These are phyloP conservation scores for Rhynchophorus ferrugineus DNA, from an alignment of 1,140 invertebrate genomes.

Conservation along the genomic window DNA sequence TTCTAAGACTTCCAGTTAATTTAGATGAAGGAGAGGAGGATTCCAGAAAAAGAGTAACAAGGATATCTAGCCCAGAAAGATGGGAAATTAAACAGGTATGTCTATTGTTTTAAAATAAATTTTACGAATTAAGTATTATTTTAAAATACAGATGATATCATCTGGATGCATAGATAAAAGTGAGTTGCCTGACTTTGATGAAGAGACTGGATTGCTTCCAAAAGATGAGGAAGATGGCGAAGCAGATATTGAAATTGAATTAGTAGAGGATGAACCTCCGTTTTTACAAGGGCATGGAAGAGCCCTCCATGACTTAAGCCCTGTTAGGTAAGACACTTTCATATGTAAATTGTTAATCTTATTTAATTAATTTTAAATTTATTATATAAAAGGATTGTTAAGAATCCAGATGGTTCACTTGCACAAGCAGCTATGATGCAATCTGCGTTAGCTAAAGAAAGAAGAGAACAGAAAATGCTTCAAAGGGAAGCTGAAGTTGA, in stretches of 20 bases:
- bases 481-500: slow-evolving; percentile 88
- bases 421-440: slow-evolving; percentile 99
- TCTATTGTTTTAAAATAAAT: slow-evolving; percentile 29
- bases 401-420: slow-evolving; percentile 97
- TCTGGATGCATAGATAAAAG: slow-evolving; percentile 78
- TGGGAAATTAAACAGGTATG: slow-evolving; percentile 72
- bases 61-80: slow-evolving; percentile 92
- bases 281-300: slow-evolving; percentile 88
- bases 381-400: slow-evolving; percentile 71
- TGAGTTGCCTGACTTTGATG: slow-evolving; percentile 87
- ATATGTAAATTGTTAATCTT: not conserved
- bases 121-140: not conserved
- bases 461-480: slow-evolving; percentile 88
- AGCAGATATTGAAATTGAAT: slow-evolving; percentile 98
- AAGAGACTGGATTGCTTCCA: slow-evolving; percentile 77
- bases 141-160: slow-evolving; percentile 59
- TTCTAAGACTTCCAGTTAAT: slow-evolving; percentile 58
- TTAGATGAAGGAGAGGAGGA: slow-evolving; percentile 65
- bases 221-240: slow-evolving; percentile 87
- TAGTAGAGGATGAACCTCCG: slow-evolving; percentile 97
- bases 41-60: slow-evolving; percentile 73
- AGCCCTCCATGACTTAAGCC: slow-evolving; percentile 86
- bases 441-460: slow-evolving; percentile 92
- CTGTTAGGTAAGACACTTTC: slow-evolving; percentile 56
- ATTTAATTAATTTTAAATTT: not conserved